phyloP scores from a whole-genome alignment of 2,113 vertebrate genomes.

The Pollachius pollachius region DNA sequence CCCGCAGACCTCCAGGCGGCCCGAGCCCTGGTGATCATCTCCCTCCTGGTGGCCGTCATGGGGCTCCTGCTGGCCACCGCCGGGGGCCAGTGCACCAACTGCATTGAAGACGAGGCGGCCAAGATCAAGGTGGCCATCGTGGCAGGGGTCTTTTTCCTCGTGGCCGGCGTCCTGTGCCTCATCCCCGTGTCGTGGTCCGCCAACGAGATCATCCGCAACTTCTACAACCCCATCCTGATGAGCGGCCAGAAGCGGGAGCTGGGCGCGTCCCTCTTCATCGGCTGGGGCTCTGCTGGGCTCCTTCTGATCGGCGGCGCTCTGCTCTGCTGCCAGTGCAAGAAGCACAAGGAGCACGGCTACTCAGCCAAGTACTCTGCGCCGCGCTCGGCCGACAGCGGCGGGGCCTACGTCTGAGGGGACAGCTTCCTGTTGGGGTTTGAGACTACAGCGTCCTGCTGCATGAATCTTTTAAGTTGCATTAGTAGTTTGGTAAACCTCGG shows the following conservation, averaged over 20 bases:
- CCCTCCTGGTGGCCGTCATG: constrained; percentile 67
- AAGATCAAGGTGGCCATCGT: constrained; percentile 63
- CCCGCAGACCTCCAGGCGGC: constrained; percentile 75
- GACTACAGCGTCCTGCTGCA: not conserved
- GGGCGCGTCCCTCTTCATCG: constrained; percentile 84
- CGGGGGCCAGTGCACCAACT: constrained; percentile 76
- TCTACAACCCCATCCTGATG: constrained; percentile 81
- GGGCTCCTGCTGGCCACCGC: constrained; percentile 63
- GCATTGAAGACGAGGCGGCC: constrained; percentile 58
- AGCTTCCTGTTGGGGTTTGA: constrained; percentile 29
- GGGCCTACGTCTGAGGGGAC: constrained; percentile 48
- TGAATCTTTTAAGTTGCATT: not conserved
- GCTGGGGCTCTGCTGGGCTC: constrained; percentile 81
- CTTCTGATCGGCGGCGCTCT: constrained; percentile 77
- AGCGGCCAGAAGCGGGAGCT: constrained; percentile 83
- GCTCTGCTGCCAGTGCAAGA: constrained; percentile 75
- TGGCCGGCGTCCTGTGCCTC: constrained; percentile 72
- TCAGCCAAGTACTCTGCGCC: constrained; percentile 69
- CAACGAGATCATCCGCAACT: constrained; percentile 78
- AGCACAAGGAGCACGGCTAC: constrained; percentile 46
- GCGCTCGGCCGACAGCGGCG: constrained; percentile 39
- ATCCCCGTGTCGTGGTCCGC: constrained; percentile 86
- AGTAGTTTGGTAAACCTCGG: not conserved
- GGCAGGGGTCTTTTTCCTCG: constrained; percentile 65
- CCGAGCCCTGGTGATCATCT: constrained; percentile 71